Conservation (phyloP, 2,888 invertebrate species). For the Tetanocera ferruginea region DNA sequence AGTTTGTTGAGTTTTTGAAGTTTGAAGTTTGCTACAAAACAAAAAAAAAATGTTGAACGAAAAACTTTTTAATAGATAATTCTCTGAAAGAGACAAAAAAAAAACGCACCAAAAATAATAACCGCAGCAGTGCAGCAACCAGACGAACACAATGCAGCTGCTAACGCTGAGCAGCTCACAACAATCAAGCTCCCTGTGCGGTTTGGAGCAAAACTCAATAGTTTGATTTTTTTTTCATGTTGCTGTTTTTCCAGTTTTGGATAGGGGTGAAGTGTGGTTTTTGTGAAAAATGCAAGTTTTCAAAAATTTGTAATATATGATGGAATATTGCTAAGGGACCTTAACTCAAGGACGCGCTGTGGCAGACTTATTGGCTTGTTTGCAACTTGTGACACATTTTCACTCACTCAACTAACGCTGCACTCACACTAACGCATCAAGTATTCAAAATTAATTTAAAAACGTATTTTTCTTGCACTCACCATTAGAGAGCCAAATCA, state of each 20-base stretch:
- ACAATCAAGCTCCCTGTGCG: constrained; percentile 1
- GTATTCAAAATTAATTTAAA: neutral
- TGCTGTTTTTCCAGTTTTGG: neutral
- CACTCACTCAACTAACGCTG: too few species aligned
- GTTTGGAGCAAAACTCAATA: neutral
- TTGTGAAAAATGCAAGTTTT: neutral
- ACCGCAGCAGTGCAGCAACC: neutral
- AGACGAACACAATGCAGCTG: neutral
- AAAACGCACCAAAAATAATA: neutral
- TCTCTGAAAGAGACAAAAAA: neutral
- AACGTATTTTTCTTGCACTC: neutral
- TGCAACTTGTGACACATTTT: neutral
- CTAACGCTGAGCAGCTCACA: constrained; percentile 2
- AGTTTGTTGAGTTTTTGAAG: neutral
- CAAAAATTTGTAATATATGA: constrained; percentile 15
- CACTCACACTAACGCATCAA: neutral
- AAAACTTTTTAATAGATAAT: constrained; percentile 24
- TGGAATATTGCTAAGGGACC: neutral
- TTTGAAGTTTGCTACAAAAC: neutral
- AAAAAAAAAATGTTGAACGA: neutral
- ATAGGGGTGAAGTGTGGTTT: too few species aligned
- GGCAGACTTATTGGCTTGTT: neutral
- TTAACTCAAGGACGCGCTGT: neutral
- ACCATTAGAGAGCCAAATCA: neutral
- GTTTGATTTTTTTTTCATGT: neutral